Conservation (phyloP, 2,888 invertebrate genomes). For the Iselma pallidipennis region DNA sequence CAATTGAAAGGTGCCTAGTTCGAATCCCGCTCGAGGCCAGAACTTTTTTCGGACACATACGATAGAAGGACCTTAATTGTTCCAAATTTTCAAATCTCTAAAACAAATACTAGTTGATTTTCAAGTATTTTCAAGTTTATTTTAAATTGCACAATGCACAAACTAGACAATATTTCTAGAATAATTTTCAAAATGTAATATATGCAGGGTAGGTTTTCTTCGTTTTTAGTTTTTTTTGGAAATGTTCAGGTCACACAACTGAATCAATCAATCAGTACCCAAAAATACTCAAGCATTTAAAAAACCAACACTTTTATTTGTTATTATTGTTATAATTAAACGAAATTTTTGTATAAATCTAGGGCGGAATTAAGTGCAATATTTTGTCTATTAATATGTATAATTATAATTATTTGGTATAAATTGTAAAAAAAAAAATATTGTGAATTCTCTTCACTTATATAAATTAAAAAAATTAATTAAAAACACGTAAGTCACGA, state of each 20-base stretch:
- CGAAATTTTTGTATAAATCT: not conserved
- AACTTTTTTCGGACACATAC: too few species aligned
- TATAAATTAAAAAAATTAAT: not conserved
- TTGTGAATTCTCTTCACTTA: constrained; percentile 26
- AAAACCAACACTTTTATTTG: constrained; percentile 11
- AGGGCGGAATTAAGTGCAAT: constrained; percentile 20
- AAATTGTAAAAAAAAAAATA: constrained; percentile 30
- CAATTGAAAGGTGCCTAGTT: too few species aligned
- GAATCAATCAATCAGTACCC: constrained; percentile 18
- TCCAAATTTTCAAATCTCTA: not conserved
- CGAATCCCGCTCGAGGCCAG: too few species aligned
- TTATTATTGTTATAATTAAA: not conserved
- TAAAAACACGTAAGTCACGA: not conserved
- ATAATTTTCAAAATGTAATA: constrained; percentile 12
- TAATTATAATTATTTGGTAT: constrained; percentile 22
- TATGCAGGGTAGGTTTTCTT: constrained; percentile 44
- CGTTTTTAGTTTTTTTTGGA: too few species aligned
- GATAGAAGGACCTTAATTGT: too few species aligned
- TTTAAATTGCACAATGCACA: constrained; percentile 32
- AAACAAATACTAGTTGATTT: too few species aligned
- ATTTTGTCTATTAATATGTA: constrained; percentile 21
- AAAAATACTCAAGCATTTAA: constrained; percentile 13
- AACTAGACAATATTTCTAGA: constrained; percentile 35
- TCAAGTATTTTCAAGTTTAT: not conserved
- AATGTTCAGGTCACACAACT: too few species aligned